These are phyloP conservation scores for Gadus macrocephalus DNA, from an alignment of 2,113 vertebrate genomes.

Conservation along the genomic window DNA sequence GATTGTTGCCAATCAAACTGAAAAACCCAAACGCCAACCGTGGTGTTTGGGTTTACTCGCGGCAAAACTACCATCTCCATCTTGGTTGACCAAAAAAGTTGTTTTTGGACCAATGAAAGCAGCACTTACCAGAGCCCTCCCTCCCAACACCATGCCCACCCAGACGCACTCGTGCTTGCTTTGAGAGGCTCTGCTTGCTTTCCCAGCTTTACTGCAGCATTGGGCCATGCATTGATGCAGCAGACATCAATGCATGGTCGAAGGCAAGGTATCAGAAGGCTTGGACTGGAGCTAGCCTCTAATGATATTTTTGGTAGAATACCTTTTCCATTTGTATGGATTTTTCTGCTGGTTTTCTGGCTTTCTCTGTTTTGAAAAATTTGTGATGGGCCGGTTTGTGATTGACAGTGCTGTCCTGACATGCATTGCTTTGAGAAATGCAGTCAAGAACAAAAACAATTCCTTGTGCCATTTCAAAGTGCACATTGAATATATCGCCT, in stretches of 20 bases:
- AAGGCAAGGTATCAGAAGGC: neutral
- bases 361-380: neutral
- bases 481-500: neutral
- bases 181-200: constrained; percentile 27
- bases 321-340: neutral
- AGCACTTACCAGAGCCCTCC: neutral
- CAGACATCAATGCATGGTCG: neutral
- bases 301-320: constrained; percentile 10
- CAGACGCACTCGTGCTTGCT: constrained; percentile 26
- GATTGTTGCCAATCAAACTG: neutral
- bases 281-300: too few relatives aligned
- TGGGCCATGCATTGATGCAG: neutral
- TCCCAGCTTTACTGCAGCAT: neutral
- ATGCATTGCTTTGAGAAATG: constrained; percentile 1
- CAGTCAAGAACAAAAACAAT: constrained; percentile 11
- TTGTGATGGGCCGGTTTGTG: constrained; percentile 15
- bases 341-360: neutral
- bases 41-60: neutral
- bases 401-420: neutral
- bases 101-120: neutral
- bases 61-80: neutral
- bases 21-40: neutral
- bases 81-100: neutral
- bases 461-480: neutral
- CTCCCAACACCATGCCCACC: constrained; percentile 25